Evolutionary conservation across 2,888 invertebrate species (phyloP).

Genomic region (Mycalesis mineus): DNA sequence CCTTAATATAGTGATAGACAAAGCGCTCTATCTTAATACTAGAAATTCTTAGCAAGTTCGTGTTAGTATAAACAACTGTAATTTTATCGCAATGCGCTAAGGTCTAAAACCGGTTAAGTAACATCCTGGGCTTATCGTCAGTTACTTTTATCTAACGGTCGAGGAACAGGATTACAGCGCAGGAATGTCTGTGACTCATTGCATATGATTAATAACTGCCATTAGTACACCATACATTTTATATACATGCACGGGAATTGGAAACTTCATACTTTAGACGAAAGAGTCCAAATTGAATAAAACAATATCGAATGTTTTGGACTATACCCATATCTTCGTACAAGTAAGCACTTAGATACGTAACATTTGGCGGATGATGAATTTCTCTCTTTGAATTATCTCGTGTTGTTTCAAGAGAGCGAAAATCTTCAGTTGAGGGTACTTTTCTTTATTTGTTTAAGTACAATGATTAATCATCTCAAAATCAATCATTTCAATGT

Average conservation of each 20-base stretch:
- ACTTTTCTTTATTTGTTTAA: neutral
- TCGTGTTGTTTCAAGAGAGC: neutral
- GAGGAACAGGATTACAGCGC: conserved; percentile 29
- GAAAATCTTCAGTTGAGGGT: neutral
- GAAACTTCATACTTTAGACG: neutral
- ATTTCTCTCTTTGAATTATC: conserved; percentile 35
- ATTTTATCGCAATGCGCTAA: neutral
- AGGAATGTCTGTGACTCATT: conserved; percentile 40
- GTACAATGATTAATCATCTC: neutral
- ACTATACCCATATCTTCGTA: conserved; percentile 27
- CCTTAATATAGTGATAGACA: neutral
- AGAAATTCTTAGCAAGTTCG: neutral
- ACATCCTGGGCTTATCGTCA: conserved; percentile 14
- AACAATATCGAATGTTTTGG: conserved; percentile 28
- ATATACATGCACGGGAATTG: conserved; percentile 6
- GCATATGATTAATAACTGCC: conserved; percentile 40
- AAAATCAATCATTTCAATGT: too few species aligned
- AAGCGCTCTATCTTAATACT: neutral
- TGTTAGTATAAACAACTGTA: neutral
- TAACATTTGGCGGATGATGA: conserved; percentile 37
- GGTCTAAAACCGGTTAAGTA: neutral
- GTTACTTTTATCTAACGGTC: conserved; percentile 29
- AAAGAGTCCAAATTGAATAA: conserved; percentile 10
- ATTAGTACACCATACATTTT: conserved; percentile 18
- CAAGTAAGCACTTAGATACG: conserved; percentile 24